These are phyloP conservation scores for Scaptomyza montana DNA, from an alignment of 1,140 invertebrate genomes.

Conservation along the genomic window DNA sequence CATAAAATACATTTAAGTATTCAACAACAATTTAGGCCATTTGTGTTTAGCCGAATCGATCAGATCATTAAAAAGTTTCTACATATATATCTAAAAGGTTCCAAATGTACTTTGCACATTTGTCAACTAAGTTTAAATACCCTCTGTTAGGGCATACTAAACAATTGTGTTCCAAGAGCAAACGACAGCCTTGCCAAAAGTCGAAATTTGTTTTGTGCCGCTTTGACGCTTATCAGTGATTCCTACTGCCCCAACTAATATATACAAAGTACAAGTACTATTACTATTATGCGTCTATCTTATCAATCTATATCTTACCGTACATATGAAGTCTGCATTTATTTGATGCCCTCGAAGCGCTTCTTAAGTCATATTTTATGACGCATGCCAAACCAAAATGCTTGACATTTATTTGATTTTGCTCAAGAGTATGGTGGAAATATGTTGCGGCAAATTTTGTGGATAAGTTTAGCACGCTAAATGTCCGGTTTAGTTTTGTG, in stretches of 20 bases:
- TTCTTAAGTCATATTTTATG: conserved; percentile 38
- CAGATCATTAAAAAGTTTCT: no score
- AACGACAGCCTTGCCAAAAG: background rate
- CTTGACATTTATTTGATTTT: conserved; percentile 28
- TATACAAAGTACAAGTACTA: background rate
- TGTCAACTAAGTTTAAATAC: background rate
- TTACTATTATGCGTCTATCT: conserved; percentile 36
- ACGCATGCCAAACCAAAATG: conserved; percentile 1
- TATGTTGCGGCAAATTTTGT: background rate
- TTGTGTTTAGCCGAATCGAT: background rate
- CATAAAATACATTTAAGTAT: no score
- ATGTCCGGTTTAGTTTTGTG: background rate
- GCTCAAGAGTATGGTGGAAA: background rate
- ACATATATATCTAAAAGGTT: no score
- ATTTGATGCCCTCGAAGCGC: conserved; percentile 55
- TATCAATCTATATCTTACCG: conserved; percentile 57
- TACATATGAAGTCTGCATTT: conserved; percentile 56
- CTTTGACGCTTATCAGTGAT: conserved; percentile 48
- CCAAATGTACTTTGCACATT: no score
- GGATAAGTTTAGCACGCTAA: background rate
- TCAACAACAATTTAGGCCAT: background rate
- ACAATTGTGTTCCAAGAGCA: background rate
- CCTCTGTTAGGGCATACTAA: background rate
- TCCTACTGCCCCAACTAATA: conserved; percentile 24
- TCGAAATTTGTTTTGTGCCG: background rate